A percentile compares a stretch with the other conserved stretches of the same genome.
Conservation (phyloP, 2,797 vertebrate species). For the Atherinosoma microstoma region DNA sequence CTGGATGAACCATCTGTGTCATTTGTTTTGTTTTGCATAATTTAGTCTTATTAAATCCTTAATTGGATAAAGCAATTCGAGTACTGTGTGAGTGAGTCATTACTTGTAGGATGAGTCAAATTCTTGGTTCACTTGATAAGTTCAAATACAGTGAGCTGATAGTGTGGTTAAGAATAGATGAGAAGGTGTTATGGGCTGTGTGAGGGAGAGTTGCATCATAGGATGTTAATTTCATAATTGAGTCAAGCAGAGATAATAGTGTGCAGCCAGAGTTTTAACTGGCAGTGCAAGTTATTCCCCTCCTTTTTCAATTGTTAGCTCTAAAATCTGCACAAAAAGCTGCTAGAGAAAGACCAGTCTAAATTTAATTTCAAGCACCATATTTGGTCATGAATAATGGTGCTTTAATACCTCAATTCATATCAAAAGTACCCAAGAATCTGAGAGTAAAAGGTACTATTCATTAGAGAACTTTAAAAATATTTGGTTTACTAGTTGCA, state of each 20-base stretch:
- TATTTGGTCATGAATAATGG: neutral
- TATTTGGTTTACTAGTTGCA: too few species aligned
- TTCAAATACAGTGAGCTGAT: neutral
- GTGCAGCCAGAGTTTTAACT: neutral
- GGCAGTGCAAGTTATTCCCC: too few species aligned
- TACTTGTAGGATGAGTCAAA: neutral
- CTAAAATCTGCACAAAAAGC: neutral
- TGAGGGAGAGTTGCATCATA: neutral
- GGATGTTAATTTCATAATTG: neutral
- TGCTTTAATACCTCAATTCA: neutral
- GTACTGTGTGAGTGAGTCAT: neutral
- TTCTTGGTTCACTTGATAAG: neutral
- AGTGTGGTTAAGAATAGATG: neutral
- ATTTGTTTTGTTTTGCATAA: neutral
- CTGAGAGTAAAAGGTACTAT: neutral
- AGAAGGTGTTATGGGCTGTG: neutral
- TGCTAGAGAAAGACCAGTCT: neutral
- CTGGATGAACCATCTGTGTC: neutral
- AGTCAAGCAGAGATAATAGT: neutral
- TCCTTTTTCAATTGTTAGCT: too few species aligned
- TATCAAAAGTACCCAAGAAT: neutral
- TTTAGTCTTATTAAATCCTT: neutral
- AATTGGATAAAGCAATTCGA: neutral
- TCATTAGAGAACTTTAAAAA: too few species aligned
- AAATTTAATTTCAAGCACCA: neutral